These are phyloP conservation scores for Oryzias javanicus DNA, from an alignment of 2,113 vertebrate genomes.

Conservation along the genomic window DNA sequence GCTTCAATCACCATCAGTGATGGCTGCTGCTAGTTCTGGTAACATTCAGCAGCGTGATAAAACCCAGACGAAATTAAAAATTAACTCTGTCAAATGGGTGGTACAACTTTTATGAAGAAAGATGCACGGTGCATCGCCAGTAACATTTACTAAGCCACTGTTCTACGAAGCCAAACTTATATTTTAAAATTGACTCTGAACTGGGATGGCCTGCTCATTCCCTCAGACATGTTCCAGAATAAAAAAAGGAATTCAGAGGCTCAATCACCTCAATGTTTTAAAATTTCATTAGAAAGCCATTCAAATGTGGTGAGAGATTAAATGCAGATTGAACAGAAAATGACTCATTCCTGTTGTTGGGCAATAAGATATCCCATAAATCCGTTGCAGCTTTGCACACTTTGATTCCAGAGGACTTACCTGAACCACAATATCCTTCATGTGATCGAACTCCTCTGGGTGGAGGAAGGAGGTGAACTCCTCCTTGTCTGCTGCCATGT, in stretches of 20 bases:
- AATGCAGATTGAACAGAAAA: conserved; percentile 9
- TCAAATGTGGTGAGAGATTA: conserved; percentile 23
- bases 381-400: too few relatives aligned
- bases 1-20: conserved; percentile 26
- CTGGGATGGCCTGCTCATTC: conserved; percentile 46
- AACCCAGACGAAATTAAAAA: conserved; percentile 64
- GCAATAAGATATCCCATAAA: too few relatives aligned
- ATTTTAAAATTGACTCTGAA: conserved; percentile 62
- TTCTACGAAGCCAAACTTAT: conserved; percentile 55
- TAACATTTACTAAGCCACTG: conserved; percentile 55
- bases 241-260: conserved; percentile 22
- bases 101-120: conserved; percentile 72
- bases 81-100: conserved; percentile 70
- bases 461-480: conserved; percentile 97
- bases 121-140: conserved; percentile 52
- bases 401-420: conserved; percentile 68
- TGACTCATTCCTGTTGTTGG: too few relatives aligned
- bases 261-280: conserved; percentile 36
- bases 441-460: conserved; percentile 96
- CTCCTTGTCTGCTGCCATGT: conserved; percentile 85
- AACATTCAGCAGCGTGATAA: conserved; percentile 52
- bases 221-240: conserved; percentile 53
- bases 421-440: conserved; percentile 93
- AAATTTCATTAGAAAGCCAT: conserved; percentile 37
- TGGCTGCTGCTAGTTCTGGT: conserved; percentile 30